A percentile compares a stretch with the other conserved stretches of the same genome.
These are phyloP conservation scores for Brachyhypopomus occidentalis DNA, from an alignment of 2,113 vertebrate species.

Conservation along the genomic window DNA sequence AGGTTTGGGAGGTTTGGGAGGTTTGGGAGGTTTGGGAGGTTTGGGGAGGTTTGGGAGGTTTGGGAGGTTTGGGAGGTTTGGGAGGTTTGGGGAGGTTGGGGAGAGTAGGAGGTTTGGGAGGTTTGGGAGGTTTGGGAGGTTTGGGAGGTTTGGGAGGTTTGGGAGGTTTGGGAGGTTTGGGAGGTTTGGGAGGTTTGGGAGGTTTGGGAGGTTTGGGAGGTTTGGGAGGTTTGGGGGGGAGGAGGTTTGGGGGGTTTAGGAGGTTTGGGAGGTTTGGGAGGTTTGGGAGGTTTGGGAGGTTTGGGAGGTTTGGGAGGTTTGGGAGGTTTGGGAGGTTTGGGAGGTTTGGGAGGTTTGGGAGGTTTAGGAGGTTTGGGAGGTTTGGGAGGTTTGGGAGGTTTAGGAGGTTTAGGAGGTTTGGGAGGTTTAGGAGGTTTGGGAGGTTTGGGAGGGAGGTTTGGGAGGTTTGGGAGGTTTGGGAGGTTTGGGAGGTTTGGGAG, in stretches of 20 bases:
- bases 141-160: constrained; percentile 21
- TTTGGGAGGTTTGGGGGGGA: too few relatives aligned
- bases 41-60: too few relatives aligned
- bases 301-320: constrained; percentile 21
- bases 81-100: too few relatives aligned
- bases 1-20: constrained; percentile 23
- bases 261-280: constrained; percentile 19
- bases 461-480: constrained; percentile 18
- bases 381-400: constrained; percentile 21
- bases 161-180: constrained; percentile 20
- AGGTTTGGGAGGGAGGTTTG: constrained; percentile 17
- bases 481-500: constrained; percentile 23
- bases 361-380: constrained; percentile 27
- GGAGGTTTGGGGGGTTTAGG: too few relatives aligned
- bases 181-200: constrained; percentile 17
- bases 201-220: constrained; percentile 25
- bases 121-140: constrained; percentile 26
- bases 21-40: constrained; percentile 26
- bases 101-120: constrained; percentile 14
- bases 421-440: too few relatives aligned
- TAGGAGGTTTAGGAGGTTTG: too few relatives aligned
- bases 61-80: constrained; percentile 13
- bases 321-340: constrained; percentile 17
- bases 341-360: constrained; percentile 18
- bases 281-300: constrained; percentile 27